Base-by-base conservation (phyloP, 2,888 invertebrate genomes). In the Hirtodrosophila duncani region DNA sequence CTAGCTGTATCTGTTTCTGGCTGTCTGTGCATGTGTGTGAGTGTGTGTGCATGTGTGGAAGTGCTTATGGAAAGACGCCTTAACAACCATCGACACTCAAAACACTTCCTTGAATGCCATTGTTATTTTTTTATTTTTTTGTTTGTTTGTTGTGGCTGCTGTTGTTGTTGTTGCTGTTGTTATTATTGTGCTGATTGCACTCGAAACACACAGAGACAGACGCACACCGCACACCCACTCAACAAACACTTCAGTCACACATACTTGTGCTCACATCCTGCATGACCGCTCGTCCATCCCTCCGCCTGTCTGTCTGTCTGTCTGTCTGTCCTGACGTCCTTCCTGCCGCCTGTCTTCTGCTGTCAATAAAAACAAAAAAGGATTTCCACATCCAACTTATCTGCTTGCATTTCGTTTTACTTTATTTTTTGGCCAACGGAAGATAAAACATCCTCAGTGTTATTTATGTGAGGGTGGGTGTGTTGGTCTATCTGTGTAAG, bases 361-460 rank as follows among this genome's bases (percentile, higher is more conserved):
- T 72, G 64, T 78, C 72, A 72, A 72, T 71, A 51, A 68, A 77
- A 77, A 72, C 68, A 61, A 69, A 68, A 59, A 48, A 51, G 60
- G 51, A 63, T 58, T 43, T 39, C 33, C 56, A 53, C 36, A 26
- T 34, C 14, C 36, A 37, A 16, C 38, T 51, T 52, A 33, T 26
- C 34, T 48, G 49, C 42, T 66, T 72, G 63, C 65, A 60, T 63
- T 68, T 55, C 48, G 62, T 78, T 78, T 62, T 66, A 63, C 61
- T 61, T n/a, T n/a, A 37, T 56, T 49, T 2, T 50, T 24, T 42
- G 30, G 55, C 60, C 33, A 27, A 13, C 16, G 33, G 7, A 9
- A 50, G 59, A 58, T 58, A 59, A 52, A 59, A 45, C 48, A 34
- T 48, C 36, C 43, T 20, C 51, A 36, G 38, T 59, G 62, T 77